Evolutionary conservation across 2,888 invertebrate species (phyloP).

Genomic region (Abrostola tripartita): DNA sequence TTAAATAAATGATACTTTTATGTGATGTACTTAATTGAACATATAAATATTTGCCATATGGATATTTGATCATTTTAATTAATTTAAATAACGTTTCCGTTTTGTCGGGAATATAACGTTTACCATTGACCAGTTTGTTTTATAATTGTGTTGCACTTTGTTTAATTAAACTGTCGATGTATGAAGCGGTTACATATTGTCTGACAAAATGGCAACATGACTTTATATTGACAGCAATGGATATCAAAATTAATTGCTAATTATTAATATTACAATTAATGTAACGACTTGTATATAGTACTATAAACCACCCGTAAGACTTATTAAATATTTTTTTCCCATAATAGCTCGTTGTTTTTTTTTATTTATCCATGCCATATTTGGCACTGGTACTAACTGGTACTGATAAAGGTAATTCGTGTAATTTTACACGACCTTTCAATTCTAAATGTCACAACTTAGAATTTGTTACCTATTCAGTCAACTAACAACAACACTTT

Average conservation of each 20-base stretch:
- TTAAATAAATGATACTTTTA: slow-evolving; percentile 38
- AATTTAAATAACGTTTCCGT: slow-evolving; percentile 37
- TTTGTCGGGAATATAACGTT: slow-evolving; percentile 18
- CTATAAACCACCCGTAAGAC: slow-evolving; percentile 55
- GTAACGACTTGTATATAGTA: slow-evolving; percentile 55
- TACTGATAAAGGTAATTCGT: neutral
- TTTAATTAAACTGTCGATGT: slow-evolving; percentile 14
- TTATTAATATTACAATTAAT: slow-evolving; percentile 49
- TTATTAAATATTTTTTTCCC: slow-evolving; percentile 59
- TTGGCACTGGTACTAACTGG: too few relatives aligned
- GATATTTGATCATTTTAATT: slow-evolving; percentile 44
- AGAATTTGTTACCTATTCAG: too few relatives aligned
- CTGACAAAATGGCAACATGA: slow-evolving; percentile 24
- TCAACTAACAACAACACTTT: too few relatives aligned
- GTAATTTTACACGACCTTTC: neutral
- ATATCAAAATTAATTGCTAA: slow-evolving; percentile 37
- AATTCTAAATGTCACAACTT: too few relatives aligned
- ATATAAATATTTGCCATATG: slow-evolving; percentile 53
- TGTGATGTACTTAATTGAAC: slow-evolving; percentile 48
- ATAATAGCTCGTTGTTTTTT: slow-evolving; percentile 32
- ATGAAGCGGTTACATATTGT: slow-evolving; percentile 16
- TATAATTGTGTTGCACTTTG: slow-evolving; percentile 9
- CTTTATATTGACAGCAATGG: slow-evolving; percentile 31
- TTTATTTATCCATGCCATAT: neutral
- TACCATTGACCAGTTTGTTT: slow-evolving; percentile 15